Evolutionary conservation across 2,888 invertebrate species (phyloP).

Genomic region (Plusia festucae): DNA sequence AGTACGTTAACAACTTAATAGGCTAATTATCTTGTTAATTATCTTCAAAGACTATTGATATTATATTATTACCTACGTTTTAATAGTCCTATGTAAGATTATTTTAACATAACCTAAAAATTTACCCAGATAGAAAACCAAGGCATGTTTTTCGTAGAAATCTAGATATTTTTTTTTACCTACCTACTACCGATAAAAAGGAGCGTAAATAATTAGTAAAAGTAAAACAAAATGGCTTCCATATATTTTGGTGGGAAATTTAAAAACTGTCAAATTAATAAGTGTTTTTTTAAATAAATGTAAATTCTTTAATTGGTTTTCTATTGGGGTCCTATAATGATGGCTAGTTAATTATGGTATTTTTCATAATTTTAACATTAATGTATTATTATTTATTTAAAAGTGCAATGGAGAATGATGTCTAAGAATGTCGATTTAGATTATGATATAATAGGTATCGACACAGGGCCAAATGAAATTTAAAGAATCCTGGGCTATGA

Average conservation of each 20-base stretch:
- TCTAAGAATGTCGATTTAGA: background rate
- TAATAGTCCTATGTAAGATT: constrained; percentile 6
- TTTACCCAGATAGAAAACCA: background rate
- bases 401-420: background rate
- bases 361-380: background rate
- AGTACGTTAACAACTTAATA: background rate
- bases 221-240: background rate
- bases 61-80: background rate
- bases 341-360: background rate
- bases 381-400: constrained; percentile 7
- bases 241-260: background rate
- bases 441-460: too few species aligned
- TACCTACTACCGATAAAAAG: background rate
- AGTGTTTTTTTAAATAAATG: too few species aligned
- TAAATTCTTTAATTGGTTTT: background rate
- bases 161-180: too few species aligned
- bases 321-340: background rate
- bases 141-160: background rate
- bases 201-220: background rate
- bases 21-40: background rate
- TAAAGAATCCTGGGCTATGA: background rate
- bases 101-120: background rate
- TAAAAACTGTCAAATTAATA: too few species aligned
- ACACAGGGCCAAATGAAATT: too few species aligned
- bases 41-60: background rate